Evolutionary conservation across 2,113 vertebrate species (phyloP).

Genomic region (Smithornis capensis): DNA sequence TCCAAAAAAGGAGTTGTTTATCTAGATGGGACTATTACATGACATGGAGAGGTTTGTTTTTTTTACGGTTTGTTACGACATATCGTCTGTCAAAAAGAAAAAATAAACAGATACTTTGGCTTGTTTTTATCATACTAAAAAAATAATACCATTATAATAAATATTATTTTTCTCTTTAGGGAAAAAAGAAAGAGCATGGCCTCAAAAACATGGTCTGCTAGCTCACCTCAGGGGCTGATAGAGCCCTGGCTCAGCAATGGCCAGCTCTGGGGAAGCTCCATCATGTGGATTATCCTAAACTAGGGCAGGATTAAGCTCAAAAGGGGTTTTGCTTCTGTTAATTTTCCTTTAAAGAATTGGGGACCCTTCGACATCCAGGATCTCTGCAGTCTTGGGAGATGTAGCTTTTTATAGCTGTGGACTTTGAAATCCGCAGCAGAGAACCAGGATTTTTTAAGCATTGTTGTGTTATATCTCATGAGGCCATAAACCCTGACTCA

Average conservation of each 20-base stretch:
- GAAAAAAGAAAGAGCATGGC: neutral
- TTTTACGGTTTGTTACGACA: neutral
- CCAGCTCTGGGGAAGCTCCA: neutral
- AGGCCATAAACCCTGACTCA: neutral
- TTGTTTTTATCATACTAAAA: too few species aligned
- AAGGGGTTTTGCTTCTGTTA: neutral
- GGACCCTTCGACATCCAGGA: neutral
- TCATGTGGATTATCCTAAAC: neutral
- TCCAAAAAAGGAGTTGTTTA: neutral
- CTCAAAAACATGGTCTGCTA: neutral
- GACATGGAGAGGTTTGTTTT: neutral
- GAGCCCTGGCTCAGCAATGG: neutral
- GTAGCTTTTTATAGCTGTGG: neutral
- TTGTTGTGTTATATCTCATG: neutral
- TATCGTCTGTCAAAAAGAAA: too few species aligned
- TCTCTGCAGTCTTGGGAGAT: neutral
- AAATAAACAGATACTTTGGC: too few species aligned
- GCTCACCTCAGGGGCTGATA: neutral
- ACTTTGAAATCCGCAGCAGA: neutral
- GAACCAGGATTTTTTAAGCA: neutral
- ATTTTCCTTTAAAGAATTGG: neutral
- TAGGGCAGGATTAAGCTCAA: neutral
- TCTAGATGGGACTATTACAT: neutral
- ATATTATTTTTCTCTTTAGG: neutral
- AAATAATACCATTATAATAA: neutral